These are phyloP conservation scores for Germaria angustata DNA, from an alignment of 2,888 invertebrate genomes.

Conservation along the genomic window DNA sequence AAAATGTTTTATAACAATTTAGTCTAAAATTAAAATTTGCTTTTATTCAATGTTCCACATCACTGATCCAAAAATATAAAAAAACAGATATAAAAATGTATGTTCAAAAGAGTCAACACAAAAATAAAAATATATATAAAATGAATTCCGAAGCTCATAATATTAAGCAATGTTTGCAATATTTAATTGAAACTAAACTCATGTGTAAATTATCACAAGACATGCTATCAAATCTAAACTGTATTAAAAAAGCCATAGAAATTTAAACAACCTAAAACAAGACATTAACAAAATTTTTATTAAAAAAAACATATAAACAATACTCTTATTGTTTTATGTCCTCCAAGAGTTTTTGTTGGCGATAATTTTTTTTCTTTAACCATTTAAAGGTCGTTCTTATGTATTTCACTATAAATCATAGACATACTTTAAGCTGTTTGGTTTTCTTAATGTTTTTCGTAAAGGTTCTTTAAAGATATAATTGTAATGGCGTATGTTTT, in stretches of 20 bases:
- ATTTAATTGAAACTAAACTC: constrained; percentile 65
- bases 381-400: constrained; percentile 59
- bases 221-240: constrained; percentile 59
- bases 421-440: background rate
- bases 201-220: constrained; percentile 67
- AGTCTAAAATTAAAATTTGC: background rate
- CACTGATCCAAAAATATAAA: constrained; percentile 16
- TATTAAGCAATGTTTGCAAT: constrained; percentile 64
- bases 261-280: constrained; percentile 51
- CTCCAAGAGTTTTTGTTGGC: constrained; percentile 48
- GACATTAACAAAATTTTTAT: constrained; percentile 42
- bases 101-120: constrained; percentile 18
- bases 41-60: constrained; percentile 49
- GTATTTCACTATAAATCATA: constrained; percentile 53
- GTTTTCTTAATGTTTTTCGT: background rate
- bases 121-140: constrained; percentile 1
- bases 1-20: constrained; percentile 20
- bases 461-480: constrained; percentile 34
- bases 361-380: constrained; percentile 39
- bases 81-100: background rate
- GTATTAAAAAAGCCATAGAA: constrained; percentile 26
- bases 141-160: constrained; percentile 55
- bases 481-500: constrained; percentile 27
- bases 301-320: constrained; percentile 44
- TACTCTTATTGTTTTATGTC: constrained; percentile 51